Base-by-base conservation (phyloP, 92 coral and sea anemone species). In the Paramuricea clavata region DNA sequence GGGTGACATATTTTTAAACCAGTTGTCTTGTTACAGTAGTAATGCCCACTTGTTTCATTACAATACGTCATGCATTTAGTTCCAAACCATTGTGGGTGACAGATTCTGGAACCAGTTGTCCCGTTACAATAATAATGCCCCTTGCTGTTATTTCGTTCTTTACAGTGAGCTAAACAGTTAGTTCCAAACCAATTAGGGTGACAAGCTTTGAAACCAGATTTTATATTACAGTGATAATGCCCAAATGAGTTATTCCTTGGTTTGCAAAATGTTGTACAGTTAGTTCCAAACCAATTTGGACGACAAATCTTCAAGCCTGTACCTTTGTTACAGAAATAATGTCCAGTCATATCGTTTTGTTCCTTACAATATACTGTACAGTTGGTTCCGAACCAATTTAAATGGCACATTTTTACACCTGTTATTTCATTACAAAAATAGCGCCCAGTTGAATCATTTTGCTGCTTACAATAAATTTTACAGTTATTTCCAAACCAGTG, bases 71-170 rank as follows among this genome's bases (percentile, higher is more conserved):
- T n/a, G n/a, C n/a, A n/a, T n/a, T n/a, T n/a, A n/a, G n/a, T n/a
- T n/a, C n/a, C n/a, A n/a, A n/a, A n/a, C n/a, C n/a, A n/a, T n/a
- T n/a, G n/a, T n/a, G n/a, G n/a, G n/a, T n/a, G n/a, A n/a, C n/a
- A n/a, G n/a, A n/a, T n/a, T n/a, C n/a, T n/a, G n/a, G n/a, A n/a
- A n/a, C n/a, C n/a, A n/a, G n/a, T n/a, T n/a, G n/a, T n/a, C n/a
- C n/a, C n/a, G n/a, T n/a, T n/a, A n/a, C 98, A 95, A 76, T 89
- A 44, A 47, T 80, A 91, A 49, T 93, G 93, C 35, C 98, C 94
- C 34, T 75, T 91, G 5, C 91, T 83, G 9, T 94, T 97, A 1
- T 85, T 69, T n/a, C n/a, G n/a, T n/a, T n/a, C n/a, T n/a, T n/a
- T n/a, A n/a, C n/a, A n/a, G n/a, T n/a, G n/a, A n/a, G n/a, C n/a